Base-by-base conservation (phyloP, 2,113 vertebrate genomes). In the Porphyrio hochstetteri region DNA sequence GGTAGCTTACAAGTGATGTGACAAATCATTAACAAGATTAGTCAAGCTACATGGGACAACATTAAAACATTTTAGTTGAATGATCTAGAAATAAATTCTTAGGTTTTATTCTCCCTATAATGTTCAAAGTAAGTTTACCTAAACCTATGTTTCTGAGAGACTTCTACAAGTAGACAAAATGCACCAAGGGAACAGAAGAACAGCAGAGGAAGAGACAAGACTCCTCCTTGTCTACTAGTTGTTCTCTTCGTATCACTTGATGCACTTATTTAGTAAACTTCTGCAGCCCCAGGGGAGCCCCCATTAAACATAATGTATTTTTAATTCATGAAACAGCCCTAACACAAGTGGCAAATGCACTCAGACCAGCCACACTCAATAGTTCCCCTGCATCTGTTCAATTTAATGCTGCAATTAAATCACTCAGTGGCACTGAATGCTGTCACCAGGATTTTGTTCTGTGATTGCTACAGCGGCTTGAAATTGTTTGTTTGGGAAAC, bases 331-430 rank as follows among this genome's bases (percentile, higher is more conserved):
- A 91, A 90, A 33, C 23, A 75, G 84, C 52, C 67, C 48, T 7
- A 69, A 56, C 31, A 70, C 17, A 93, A 87, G 78, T 27, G 42
- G 71, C 16, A 90, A 86, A 93, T 25, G 88, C 70, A 38, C 56
- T 61, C 87, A 82, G 35, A 61, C 13, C 74, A 93, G 86, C 55
- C 72, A 56, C 55, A 40, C 76, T 84, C 83, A 17, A 5, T 14
- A 77, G 40, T 46, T 68, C 70, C 78, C 46, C 65, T 29, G 36
- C 60, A 59, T 83, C 94, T 81, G 56, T 59, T 96, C 87, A 35
- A 71, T 75, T 93, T 87, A 91, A 89, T 9, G 38, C 70, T 81
- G 64, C 87, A 96, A 82, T 92, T 89, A 93, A 88, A 91, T 75
- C 71, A 74, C 27, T 61, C 7, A 0, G 28, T 36, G 68, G 42